Percentiles rank a stretch among this genome's conserved stretches.
phyloP scores from a whole-genome alignment of 2,797 vertebrate species.

The Chelon labrosus region DNA sequence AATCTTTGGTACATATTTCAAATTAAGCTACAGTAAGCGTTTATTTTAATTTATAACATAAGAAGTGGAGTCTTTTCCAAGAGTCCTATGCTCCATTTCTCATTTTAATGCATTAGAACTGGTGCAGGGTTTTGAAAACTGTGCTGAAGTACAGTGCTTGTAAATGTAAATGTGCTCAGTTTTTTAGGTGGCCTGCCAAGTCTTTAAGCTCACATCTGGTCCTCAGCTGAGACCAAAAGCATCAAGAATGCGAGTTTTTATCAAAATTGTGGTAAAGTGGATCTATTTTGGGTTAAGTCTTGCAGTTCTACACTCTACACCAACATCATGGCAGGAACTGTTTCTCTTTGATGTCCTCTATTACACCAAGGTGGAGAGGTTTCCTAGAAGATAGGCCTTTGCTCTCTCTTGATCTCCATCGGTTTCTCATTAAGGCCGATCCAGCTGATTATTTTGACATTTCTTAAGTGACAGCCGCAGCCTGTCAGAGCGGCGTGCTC shows the following conservation, averaged over 20 bases:
- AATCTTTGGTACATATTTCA: background rate
- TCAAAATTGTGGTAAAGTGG: conserved; percentile 1
- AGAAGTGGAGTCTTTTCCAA: no score
- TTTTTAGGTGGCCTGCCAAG: background rate
- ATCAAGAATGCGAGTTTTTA: background rate
- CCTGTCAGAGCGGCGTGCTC: conserved; percentile 40
- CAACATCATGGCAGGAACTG: conserved; percentile 6
- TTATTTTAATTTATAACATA: no score
- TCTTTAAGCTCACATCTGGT: conserved; percentile 14
- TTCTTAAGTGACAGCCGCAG: conserved; percentile 44
- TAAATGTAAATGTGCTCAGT: background rate
- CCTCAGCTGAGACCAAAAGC: conserved; percentile 5
- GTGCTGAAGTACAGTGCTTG: background rate
- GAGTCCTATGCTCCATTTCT: no score
- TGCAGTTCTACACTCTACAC: background rate
- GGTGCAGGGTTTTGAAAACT: background rate
- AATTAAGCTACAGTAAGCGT: no score
- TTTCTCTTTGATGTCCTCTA: conserved; percentile 31
- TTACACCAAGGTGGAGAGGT: background rate
- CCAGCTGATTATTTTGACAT: conserved; percentile 57
- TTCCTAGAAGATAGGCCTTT: conserved; percentile 24
- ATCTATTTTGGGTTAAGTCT: background rate
- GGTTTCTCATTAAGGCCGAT: conserved; percentile 56
- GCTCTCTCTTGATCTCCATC: conserved; percentile 53
- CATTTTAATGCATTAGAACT: background rate